These are phyloP conservation scores for Lacanobia wlatinum DNA, from an alignment of 2,888 invertebrate species.

Conservation along the genomic window DNA sequence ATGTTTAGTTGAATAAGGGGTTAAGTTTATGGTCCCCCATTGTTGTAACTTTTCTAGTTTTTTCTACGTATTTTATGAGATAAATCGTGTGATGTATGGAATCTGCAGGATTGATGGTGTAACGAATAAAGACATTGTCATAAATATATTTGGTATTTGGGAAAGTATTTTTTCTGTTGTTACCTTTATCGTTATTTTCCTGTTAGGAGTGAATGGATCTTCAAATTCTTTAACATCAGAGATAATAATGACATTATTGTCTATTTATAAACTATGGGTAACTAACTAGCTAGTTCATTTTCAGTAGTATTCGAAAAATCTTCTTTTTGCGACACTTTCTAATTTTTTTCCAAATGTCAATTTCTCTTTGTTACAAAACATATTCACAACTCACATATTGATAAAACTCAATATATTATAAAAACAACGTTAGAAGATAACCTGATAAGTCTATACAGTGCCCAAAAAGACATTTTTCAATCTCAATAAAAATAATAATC, in stretches of 20 bases:
- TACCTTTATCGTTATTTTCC: conserved; percentile 41
- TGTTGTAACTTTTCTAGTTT: conserved; percentile 79
- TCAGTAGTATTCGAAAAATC: background rate
- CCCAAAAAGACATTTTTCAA: background rate
- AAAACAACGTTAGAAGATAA: background rate
- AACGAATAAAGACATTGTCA: conserved; percentile 53
- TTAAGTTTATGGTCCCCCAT: conserved; percentile 85
- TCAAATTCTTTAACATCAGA: conserved; percentile 9
- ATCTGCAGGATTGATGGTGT: conserved; percentile 67
- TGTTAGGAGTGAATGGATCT: background rate
- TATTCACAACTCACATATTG: background rate
- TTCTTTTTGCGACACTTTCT: background rate
- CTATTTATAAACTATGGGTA: background rate
- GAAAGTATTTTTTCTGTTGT: conserved; percentile 34
- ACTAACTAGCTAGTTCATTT: background rate
- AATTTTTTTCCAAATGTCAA: background rate
- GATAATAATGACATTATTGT: background rate
- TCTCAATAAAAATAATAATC: background rate
- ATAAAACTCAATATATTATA: background rate
- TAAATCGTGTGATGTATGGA: conserved; percentile 75
- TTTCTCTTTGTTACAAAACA: background rate
- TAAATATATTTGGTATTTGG: conserved; percentile 47
- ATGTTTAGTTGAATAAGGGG: conserved; percentile 89
- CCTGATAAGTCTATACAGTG: background rate
- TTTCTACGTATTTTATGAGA: conserved; percentile 73